Percentiles rank a stretch among this genome's conserved stretches.
Evolutionary conservation across 2,888 invertebrate genomes (phyloP).

Genomic region (Acanthopleura granulata): DNA sequence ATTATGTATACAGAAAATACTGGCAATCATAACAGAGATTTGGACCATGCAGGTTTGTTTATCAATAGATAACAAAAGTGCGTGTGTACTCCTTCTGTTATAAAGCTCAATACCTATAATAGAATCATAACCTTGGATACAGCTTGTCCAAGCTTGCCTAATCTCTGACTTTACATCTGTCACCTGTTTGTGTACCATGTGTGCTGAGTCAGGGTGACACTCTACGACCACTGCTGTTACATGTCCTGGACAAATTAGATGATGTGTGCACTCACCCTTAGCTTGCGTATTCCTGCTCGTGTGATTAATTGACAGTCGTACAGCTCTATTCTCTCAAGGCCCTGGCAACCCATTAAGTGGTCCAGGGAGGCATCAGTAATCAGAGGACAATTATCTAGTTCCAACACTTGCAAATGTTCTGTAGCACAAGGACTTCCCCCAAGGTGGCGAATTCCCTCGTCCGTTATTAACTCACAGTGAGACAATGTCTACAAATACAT

Average conservation of each 20-base stretch:
- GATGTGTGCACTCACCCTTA: conserved; percentile 80
- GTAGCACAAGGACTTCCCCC: conserved; percentile 94
- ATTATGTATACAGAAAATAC: no score
- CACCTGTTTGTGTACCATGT: no score
- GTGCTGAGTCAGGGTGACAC: not conserved
- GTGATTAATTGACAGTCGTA: conserved; percentile 99
- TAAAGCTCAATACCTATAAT: no score
- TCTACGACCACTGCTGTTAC: not conserved
- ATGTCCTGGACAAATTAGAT: not conserved
- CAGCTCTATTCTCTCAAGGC: conserved; percentile 95
- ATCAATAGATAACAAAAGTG: no score
- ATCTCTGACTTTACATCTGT: no score
- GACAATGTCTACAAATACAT: conserved; percentile 86
- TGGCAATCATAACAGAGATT: no score
- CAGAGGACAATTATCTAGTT: conserved; percentile 98
- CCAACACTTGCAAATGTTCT: conserved; percentile 84
- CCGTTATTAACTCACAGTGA: conserved; percentile 98
- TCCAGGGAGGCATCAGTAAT: conserved; percentile 97
- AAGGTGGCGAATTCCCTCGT: conserved; percentile 95
- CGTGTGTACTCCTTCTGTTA: no score
- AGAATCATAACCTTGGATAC: no score
- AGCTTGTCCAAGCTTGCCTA: no score
- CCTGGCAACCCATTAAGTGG: conserved; percentile 93
- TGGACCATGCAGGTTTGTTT: no score
- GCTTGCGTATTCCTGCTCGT: conserved; percentile 93